A percentile compares a stretch with the other conserved stretches of the same genome.
Evolutionary conservation across 2,888 invertebrate species (phyloP).

Genomic region (Ptychoptera albimana): DNA sequence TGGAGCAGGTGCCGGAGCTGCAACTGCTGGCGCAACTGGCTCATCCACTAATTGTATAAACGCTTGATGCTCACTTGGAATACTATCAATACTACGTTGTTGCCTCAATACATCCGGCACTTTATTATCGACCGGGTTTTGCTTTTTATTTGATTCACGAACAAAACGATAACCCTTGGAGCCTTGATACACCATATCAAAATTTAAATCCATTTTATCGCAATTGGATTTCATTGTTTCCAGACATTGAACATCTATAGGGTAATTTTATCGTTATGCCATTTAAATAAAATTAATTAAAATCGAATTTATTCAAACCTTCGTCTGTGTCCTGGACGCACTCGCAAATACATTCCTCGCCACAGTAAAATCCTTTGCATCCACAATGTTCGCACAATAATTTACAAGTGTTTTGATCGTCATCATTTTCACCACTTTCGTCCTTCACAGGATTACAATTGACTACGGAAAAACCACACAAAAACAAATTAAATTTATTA

Average conservation of each 20-base stretch:
- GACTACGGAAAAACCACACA: not conserved
- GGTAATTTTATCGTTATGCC: not conserved
- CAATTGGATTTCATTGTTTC: constrained; percentile 23
- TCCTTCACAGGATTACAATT: constrained; percentile 8
- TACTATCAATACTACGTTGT: too few species aligned
- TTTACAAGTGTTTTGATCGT: constrained; percentile 20
- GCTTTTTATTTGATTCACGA: constrained; percentile 7
- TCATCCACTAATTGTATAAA: not conserved
- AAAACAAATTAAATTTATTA: too few species aligned
- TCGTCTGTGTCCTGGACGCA: constrained; percentile 18
- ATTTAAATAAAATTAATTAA: not conserved
- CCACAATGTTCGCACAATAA: constrained; percentile 25
- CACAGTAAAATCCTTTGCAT: constrained; percentile 29
- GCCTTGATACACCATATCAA: constrained; percentile 27
- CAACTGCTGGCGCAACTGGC: not conserved
- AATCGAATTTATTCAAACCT: not conserved
- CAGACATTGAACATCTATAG: constrained; percentile 18
- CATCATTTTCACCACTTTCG: constrained; percentile 19
- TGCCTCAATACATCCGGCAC: not conserved
- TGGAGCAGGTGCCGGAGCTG: not conserved
- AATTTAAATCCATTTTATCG: constrained; percentile 19
- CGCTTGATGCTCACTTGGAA: too few species aligned
- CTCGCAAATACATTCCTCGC: constrained; percentile 31
- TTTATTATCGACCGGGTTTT: not conserved
- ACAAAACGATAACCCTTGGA: constrained; percentile 24